Evolutionary conservation across 92 coral and sea anemone genomes (phyloP).

Genomic region (Montipora capitata): DNA sequence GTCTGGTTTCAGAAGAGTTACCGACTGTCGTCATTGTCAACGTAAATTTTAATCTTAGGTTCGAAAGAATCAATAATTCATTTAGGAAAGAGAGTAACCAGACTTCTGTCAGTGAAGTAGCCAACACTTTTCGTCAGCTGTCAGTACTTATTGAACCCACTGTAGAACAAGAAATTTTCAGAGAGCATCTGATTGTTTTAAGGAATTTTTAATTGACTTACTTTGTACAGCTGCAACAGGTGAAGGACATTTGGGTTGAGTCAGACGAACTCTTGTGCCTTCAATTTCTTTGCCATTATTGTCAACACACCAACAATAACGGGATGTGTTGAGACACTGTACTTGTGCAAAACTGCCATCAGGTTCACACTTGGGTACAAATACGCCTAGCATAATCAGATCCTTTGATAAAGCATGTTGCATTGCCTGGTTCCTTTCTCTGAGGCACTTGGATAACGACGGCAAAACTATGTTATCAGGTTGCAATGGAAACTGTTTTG

Average conservation of each 20-base stretch:
- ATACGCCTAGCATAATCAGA: conserved; percentile 81
- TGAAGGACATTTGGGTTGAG: conserved; percentile 79
- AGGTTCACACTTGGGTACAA: conserved; percentile 86
- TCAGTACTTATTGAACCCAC: too few species aligned
- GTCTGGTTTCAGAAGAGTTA: too few species aligned
- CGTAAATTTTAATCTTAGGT: too few species aligned
- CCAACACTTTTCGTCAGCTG: too few species aligned
- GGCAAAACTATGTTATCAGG: not conserved
- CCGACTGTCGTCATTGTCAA: too few species aligned
- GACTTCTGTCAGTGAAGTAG: too few species aligned
- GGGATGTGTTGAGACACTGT: conserved; percentile 83
- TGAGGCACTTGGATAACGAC: conserved; percentile 72
- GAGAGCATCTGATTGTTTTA: too few species aligned
- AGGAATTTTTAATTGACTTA: not conserved
- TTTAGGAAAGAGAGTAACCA: too few species aligned
- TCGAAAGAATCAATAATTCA: too few species aligned
- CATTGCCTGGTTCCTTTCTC: conserved; percentile 77
- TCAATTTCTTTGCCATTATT: conserved; percentile 78
- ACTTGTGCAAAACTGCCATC: conserved; percentile 83
- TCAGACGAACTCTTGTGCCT: conserved; percentile 81
- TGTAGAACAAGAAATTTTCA: too few species aligned
- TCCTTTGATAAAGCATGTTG: conserved; percentile 64
- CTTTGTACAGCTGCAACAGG: not conserved
- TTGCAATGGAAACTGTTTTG: conserved; percentile 9
- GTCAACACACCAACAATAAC: conserved; percentile 96